Base-by-base conservation (phyloP, 2,888 invertebrate genomes). In the Aethes cnicana region DNA sequence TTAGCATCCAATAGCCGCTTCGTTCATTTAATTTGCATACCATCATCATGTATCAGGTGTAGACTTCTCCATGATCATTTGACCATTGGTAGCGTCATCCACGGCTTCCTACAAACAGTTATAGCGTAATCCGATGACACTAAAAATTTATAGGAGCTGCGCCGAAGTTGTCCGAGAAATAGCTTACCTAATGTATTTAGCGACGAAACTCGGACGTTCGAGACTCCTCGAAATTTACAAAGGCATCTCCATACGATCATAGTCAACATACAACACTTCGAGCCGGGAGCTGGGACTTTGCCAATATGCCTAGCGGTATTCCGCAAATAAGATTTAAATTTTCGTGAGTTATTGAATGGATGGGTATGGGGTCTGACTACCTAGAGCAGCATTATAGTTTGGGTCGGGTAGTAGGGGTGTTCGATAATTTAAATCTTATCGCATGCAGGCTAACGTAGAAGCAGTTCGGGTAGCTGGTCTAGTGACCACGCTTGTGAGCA, bases 401-500 rank as follows among this genome's bases (percentile, higher is more conserved):
- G 35, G 6, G 12, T 8, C 2, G 35, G 23, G 23, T 42, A 11
- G 23, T n/a, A 30, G 44, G 52, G 52, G 46, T 69, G 67, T 68
- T 76, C 79, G 81, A 82, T 84, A 77, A 87, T 87, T 85, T 84
- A 84, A 84, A 84, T 87, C 83, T 88, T 87, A 85, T 81, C 73
- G 88, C 87, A 86, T 89, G 85, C 88, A 90, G 88, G 95, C 95
- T 68, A 95, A 95, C 88, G 93, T 95, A 80, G 95, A 95, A 81
- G 95, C 95, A 71, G 95, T 95, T 55, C 91, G 95, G 68, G 95
- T 95, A 72, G 94, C 95, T 57, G 95, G 95, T 61, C 91, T 96
- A 73, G 94, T 95, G 73, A 95, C 95, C 66, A 95, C 95, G 65
- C 92, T 95, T 81, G 95, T 95, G 79, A 95, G 94, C 88, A 94